phyloP scores from a whole-genome alignment of 2,113 vertebrate species.

The Nibea coibor region DNA sequence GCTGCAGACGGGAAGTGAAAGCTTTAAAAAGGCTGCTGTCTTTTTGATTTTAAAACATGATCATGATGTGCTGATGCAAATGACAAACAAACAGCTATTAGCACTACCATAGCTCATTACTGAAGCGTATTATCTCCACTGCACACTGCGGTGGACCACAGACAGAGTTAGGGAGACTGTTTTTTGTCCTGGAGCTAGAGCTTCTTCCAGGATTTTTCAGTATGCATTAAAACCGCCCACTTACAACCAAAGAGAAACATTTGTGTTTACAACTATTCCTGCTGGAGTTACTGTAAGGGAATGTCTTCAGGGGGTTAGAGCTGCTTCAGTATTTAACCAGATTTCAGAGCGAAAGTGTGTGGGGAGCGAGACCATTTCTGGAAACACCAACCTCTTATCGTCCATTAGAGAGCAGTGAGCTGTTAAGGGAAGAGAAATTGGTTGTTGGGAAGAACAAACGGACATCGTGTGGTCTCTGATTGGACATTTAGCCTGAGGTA shows the following conservation, averaged over 20 bases:
- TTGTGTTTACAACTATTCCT: constrained; percentile 64
- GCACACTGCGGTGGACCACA: constrained; percentile 35
- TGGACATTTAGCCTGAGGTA: constrained; percentile 32
- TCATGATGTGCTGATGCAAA: neutral
- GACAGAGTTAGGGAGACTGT: constrained; percentile 40
- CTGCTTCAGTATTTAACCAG: constrained; percentile 65
- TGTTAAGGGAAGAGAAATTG: constrained; percentile 36
- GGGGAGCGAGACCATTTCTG: constrained; percentile 62
- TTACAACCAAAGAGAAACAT: constrained; percentile 55
- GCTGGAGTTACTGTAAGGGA: constrained; percentile 60
- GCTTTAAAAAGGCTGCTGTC: constrained; percentile 28
- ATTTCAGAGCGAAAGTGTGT: constrained; percentile 34
- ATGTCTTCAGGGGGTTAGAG: constrained; percentile 59
- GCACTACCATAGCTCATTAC: constrained; percentile 7
- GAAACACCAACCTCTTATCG: constrained; percentile 57
- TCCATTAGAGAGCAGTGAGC: constrained; percentile 71
- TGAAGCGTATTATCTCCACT: constrained; percentile 12
- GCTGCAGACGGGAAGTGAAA: constrained; percentile 9
- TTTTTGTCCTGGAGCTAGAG: constrained; percentile 56
- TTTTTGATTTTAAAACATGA: constrained; percentile 18
- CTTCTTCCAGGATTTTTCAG: constrained; percentile 64
- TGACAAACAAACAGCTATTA: constrained; percentile 12
- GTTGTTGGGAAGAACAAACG: constrained; percentile 21
- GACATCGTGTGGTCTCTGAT: constrained; percentile 17
- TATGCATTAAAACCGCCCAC: constrained; percentile 80